These are phyloP conservation scores for Alexandromys fortis DNA, from an alignment of 2,113 vertebrate species.

Conservation along the genomic window DNA sequence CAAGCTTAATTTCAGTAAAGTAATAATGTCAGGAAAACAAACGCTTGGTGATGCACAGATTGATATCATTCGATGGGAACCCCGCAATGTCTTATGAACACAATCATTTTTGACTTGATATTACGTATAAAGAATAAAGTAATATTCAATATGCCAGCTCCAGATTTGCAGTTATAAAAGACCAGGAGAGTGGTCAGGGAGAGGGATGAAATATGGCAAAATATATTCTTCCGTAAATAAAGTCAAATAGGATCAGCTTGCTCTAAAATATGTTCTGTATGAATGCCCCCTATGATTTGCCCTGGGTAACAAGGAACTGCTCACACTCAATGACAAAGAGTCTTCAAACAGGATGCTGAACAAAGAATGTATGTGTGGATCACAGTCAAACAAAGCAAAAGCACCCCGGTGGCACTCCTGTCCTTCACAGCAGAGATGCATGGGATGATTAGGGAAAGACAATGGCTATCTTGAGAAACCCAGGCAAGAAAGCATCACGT, in stretches of 20 bases:
- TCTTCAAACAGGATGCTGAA: conserved; percentile 49
- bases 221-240: conserved; percentile 72
- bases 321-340: conserved; percentile 26
- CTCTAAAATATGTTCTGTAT: conserved; percentile 65
- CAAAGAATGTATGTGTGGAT: conserved; percentile 30
- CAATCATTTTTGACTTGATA: conserved; percentile 81
- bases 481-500: conserved; percentile 48
- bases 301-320: conserved; percentile 34
- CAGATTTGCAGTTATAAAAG: conserved; percentile 78
- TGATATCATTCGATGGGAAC: conserved; percentile 86
- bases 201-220: conserved; percentile 73
- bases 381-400: conserved; percentile 17
- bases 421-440: background rate
- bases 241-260: conserved; percentile 67
- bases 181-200: conserved; percentile 72
- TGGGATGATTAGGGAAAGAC: conserved; percentile 48
- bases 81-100: conserved; percentile 71
- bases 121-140: conserved; percentile 76
- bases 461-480: conserved; percentile 43
- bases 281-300: conserved; percentile 67
- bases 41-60: conserved; percentile 85
- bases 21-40: conserved; percentile 90
- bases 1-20: conserved; percentile 91
- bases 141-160: conserved; percentile 77
- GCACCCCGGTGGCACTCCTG: background rate